Conservation (phyloP, 2,888 invertebrate species). For the Sepiola atlantica region DNA sequence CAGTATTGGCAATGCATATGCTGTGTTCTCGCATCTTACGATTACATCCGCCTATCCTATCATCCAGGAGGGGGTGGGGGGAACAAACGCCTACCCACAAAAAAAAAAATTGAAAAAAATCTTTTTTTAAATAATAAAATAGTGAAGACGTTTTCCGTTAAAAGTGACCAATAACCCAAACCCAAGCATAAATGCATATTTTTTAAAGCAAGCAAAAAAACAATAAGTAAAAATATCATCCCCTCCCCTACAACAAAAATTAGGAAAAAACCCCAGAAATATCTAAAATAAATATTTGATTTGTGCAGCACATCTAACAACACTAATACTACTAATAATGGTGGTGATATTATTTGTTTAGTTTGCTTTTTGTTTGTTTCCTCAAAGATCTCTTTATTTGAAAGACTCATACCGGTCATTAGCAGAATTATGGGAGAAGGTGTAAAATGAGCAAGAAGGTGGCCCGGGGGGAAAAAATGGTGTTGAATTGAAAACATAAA, state of each 20-base stretch:
- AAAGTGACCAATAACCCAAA: neutral
- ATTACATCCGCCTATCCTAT: neutral
- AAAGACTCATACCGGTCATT: neutral
- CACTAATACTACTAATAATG: neutral
- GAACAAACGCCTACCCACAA: neutral
- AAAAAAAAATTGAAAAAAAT: neutral
- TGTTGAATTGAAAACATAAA: neutral
- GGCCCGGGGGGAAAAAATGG: neutral
- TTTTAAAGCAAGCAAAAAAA: no score
- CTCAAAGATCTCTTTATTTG: neutral
- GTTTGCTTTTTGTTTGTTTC: neutral
- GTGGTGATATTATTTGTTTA: neutral
- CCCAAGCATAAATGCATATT: no score
- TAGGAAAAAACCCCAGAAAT: neutral
- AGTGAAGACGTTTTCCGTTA: neutral
- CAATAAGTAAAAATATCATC: neutral
- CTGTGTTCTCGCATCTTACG: neutral
- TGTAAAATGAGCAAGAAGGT: neutral
- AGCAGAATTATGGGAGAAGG: neutral
- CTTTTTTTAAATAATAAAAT: neutral
- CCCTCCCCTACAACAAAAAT: neutral
- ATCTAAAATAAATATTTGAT: neutral
- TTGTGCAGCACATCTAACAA: neutral
- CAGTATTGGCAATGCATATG: neutral
- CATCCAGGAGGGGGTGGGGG: neutral